phyloP scores from a whole-genome alignment of 2,888 invertebrate species.

The Melieria crassipennis region DNA sequence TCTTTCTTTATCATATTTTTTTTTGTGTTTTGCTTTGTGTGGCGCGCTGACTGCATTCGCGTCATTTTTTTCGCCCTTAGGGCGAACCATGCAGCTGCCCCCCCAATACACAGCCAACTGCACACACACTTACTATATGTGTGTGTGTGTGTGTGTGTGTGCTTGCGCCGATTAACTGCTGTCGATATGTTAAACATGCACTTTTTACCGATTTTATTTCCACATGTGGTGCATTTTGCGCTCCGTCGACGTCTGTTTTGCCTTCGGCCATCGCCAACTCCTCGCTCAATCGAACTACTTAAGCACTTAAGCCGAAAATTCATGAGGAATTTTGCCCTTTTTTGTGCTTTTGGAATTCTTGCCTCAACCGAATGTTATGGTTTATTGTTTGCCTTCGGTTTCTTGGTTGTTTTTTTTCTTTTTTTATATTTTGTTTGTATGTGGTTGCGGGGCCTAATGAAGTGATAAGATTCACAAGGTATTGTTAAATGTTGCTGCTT shows the following conservation, averaged over 20 bases:
- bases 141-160: background rate
- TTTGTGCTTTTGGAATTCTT: conserved; percentile 35
- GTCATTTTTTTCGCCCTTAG: too few species aligned
- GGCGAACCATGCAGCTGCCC: background rate
- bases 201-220: background rate
- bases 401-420: background rate
- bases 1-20: background rate
- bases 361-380: too few species aligned
- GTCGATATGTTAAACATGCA: too few species aligned
- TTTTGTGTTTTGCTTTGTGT: background rate
- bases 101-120: background rate
- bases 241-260: too few species aligned
- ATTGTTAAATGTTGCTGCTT: background rate
- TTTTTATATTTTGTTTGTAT: conserved; percentile 3
- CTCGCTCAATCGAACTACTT: background rate
- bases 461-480: conserved; percentile 49
- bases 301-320: conserved; percentile 22
- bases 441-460: conserved; percentile 49
- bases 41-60: too few species aligned
- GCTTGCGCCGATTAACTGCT: background rate
- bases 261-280: too few species aligned
- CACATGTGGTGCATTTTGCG: too few species aligned
- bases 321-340: conserved; percentile 19
- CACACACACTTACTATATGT: background rate
- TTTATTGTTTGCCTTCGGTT: too few species aligned